Evolutionary conservation across 1,140 invertebrate species (phyloP).

Genomic region (Leucophenga varia): DNA sequence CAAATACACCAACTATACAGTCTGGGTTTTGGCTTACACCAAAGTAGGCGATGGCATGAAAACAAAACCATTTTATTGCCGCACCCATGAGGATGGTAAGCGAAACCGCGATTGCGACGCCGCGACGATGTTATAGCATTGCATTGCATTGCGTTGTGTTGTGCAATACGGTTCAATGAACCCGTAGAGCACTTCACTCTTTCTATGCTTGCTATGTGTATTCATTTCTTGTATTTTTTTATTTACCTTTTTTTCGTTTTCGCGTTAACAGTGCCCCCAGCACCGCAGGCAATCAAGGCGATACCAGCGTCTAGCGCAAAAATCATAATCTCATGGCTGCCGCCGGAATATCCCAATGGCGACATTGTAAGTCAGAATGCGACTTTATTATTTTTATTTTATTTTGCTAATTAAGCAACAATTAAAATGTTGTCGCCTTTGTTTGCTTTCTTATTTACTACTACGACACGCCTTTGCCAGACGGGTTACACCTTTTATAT

Average conservation of each 20-base stretch:
- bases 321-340: slow-evolving; percentile 85
- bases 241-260: background rate
- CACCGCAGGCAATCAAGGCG: slow-evolving; percentile 85
- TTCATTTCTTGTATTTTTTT: slow-evolving; percentile 1
- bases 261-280: slow-evolving; percentile 69
- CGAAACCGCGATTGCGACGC: slow-evolving; percentile 26
- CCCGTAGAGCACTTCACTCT: slow-evolving; percentile 24
- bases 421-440: no score
- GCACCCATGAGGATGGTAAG: slow-evolving; percentile 88
- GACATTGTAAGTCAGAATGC: slow-evolving; percentile 64
- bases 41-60: slow-evolving; percentile 84
- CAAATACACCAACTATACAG: slow-evolving; percentile 92
- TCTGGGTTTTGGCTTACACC: slow-evolving; percentile 85
- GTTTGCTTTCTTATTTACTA: slow-evolving; percentile 8
- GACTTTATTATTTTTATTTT: no score
- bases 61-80: slow-evolving; percentile 80
- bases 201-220: slow-evolving; percentile 15
- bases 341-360: slow-evolving; percentile 73
- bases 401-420: slow-evolving; percentile 5
- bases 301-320: slow-evolving; percentile 79
- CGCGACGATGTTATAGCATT: background rate
- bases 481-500: slow-evolving; percentile 78
- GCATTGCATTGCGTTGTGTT: background rate
- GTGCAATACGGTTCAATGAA: slow-evolving; percentile 51
- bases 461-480: slow-evolving; percentile 13